Conservation (phyloP, 1,140 invertebrate species). For the Danaus plexippus region DNA sequence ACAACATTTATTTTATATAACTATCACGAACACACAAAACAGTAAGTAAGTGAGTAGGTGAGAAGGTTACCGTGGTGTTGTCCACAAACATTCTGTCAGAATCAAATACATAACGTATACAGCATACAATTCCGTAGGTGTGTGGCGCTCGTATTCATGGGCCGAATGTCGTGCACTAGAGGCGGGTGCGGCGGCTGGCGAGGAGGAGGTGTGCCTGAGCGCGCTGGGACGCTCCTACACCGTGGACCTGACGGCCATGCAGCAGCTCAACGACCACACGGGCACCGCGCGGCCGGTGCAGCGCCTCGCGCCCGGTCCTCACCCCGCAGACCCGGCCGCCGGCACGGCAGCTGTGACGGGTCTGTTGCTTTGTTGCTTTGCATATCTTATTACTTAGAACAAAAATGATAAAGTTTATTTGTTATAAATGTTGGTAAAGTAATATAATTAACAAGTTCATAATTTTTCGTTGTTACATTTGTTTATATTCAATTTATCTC, state of each 20-base stretch:
- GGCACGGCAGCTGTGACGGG: constrained; percentile 28
- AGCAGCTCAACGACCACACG: constrained; percentile 98
- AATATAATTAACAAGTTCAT: too few species aligned
- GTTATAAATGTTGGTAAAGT: too few species aligned
- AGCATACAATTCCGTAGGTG: constrained; percentile 35
- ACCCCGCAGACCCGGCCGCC: constrained; percentile 27
- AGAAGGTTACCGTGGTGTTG: too few species aligned
- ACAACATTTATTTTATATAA: too few species aligned
- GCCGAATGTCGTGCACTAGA: constrained; percentile 80
- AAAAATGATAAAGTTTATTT: too few species aligned
- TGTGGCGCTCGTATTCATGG: constrained; percentile 77
- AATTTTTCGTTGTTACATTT: too few species aligned
- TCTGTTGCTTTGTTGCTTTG: constrained; percentile 3
- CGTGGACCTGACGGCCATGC: constrained; percentile 96
- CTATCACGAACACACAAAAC: too few species aligned
- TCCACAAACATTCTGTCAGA: too few species aligned
- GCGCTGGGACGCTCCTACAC: constrained; percentile 94
- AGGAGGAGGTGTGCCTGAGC: constrained; percentile 94
- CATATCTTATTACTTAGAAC: not conserved
- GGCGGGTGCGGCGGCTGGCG: constrained; percentile 92
- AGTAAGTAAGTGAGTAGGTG: too few species aligned
- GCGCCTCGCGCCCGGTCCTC: constrained; percentile 68
- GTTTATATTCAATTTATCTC: too few species aligned
- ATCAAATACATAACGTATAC: not conserved
- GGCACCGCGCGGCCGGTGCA: constrained; percentile 94